Base-by-base conservation (phyloP, 92 coral and sea anemone species). In the Epizoanthus rinbou region DNA sequence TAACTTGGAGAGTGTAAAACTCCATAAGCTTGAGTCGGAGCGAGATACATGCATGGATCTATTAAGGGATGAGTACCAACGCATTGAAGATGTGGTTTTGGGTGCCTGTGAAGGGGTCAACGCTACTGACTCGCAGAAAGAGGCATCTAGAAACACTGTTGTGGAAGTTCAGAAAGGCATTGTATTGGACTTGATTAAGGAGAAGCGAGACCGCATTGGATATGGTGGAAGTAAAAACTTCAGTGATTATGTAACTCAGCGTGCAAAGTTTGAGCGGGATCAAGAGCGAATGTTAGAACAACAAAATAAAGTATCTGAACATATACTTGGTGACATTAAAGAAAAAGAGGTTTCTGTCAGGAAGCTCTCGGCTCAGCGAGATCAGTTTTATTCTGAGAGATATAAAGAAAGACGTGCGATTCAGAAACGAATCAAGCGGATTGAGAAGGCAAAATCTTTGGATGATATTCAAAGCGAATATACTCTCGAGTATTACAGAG, bases 211-310 rank as follows among this genome's bases (percentile, higher is more conserved):
- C 45, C 87, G 79, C 33, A 85, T 94, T 53, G 97, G 95, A 21
- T 85, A 89, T 0, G 92, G 91, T 3, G 89, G 88, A 18, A 88
- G 88, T 64, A 85, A 85, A 15, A 52, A 84, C 17, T 92, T 93
- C 41, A 75, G 84, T n/a, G 91, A 89, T n/a, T 93, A 88, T 74
- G 87, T 93, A 18, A 92, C 88, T 6, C 88, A 85, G 60, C 86
- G 91, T 8, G 91, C 94, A 33, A 92, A 80, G 62, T 86, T 93
- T 33, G 98, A 93, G 59, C 88, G 84, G 84, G 98, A 93, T 33
- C 95, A 93, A 58, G 98, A 93, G 41, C 65, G 95, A 67, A 92
- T 91, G 28, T 87, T 88, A 15, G 98, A 93, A 39, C 95, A 93
- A 19, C 91, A 93, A 45, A 87, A 84, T 60, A 90, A 88, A 50